Evolutionary conservation across 2,888 invertebrate genomes (phyloP), one percentile per base, ranked within the genome.

Genomic region (Caenorhabditis sp.): DNA sequence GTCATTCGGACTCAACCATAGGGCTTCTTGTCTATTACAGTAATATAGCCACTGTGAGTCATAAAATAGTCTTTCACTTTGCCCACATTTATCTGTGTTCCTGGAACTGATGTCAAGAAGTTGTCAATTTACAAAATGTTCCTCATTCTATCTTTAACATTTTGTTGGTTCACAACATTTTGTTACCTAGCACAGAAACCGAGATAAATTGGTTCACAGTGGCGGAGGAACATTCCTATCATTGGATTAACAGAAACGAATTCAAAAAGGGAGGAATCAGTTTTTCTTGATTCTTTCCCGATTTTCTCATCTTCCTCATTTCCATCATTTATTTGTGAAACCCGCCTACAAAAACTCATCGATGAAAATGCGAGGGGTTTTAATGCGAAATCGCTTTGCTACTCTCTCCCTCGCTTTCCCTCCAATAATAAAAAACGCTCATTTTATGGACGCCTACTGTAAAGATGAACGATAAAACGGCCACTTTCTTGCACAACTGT

Each of bases 371-470:
- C 47, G 47, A 19, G 47, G 72, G 64, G 64, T 54, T 74, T 74
- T 74, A 64, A 74, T 22, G 74, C 44, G 54, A 64, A 35, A 1
- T 2, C 44, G 16, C n/a, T 24, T 28, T 44, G 24, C 44, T 38
- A 26, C 26, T 26, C 14, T 10, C 12, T 51, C 16, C n/a, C 44
- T 47, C 14, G 64, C 66, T 41, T 35, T 14, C 16, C 28, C 51
- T n/a, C 41, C 41, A 8, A 28, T 31, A 49, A 69, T 63, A 51
- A 64, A 77, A 77, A 64, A 38, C 51, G 64, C 66, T 51, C 61
- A 38, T 28, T 77, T 77, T 77, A 77, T 77, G 38, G 69, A 70
- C 77, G 77, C 77, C 77, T 77, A 77, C 77, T 44, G 70, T 77
- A 77, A 61, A 63, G 70, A 69, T 69, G 76, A 76, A 61, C 76